Base-by-base conservation (phyloP, 1,140 invertebrate genomes). In the Magallana gigas region DNA sequence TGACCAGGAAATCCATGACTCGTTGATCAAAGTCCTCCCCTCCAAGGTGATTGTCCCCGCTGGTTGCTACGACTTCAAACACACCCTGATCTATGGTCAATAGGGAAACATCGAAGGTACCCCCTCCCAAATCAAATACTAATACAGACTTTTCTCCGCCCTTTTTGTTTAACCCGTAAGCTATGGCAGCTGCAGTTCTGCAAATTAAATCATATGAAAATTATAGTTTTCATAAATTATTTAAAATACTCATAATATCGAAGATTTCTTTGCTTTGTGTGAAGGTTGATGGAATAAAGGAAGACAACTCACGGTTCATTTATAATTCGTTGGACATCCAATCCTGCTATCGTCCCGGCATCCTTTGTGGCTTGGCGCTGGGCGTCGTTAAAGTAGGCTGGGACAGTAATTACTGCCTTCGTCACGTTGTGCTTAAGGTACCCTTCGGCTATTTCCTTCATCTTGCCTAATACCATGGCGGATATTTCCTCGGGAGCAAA, bases 21-120 rank as follows among this genome's bases (percentile, higher is more conserved):
- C 98, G 96, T 94, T 99, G 98, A 96, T 99, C 98, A 94, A 99
- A 99, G 95, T 99, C 98, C 96, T 99, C 98, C 95, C 98, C 99
- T 91, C 93, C 95, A 95, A 99, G 96, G 95, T 99, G 98, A 94
- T 98, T 99, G 93, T 99, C 98, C 92, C 99, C 99, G 94, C 99
- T 99, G 81, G 99, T 99, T 7, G 99, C 97, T n/a, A 99, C 97
- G 6, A 96, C 96, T 94, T 97, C 96, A 94, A 97, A 97, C 3
- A 97, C 98, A 88, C 99, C 99, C 92, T 99, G 99, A 93, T 99
- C 99, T 92, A 99, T 99, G 86, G 99, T 99, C 56, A 99, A 96
- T 8, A 99, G 96, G 86, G 98, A 99, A 0, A 99, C 99, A 95
- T 99, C 99, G 93, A 99, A 99, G 90, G 99, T 99, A 95, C 99